Evolutionary conservation across 2,888 invertebrate species (phyloP), one percentile per base, ranked within the genome.

Genomic region (Nymphalis polychloros): DNA sequence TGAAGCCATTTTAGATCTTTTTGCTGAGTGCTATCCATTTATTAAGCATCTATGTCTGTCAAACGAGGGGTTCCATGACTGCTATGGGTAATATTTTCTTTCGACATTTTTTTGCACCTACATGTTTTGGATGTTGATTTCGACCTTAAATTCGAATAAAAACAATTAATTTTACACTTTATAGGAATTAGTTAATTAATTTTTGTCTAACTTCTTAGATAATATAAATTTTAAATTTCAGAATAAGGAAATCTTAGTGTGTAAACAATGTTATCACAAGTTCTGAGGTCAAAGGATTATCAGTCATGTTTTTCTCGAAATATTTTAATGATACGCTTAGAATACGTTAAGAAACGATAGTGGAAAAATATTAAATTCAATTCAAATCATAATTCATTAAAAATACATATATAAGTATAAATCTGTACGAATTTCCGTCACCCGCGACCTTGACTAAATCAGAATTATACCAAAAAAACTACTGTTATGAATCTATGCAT

Each of bases 21-120:
- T 60, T 72, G 76, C 83, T 88, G 89, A 69, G 87, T 87, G 78
- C 87, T 84, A 83, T 90, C 90, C 89, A 90, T 89, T 81, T 87
- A 89, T 83, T 82, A 75, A 70, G 80, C 75, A 73, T 71, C 68
- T 79, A 77, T 79, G 77, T 78, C 81, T 85, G 86, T 86, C 82
- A 85, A 82, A 85, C 84, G 86, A 81, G 78, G 77, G 79, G 75
- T 75, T 74, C 64, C 73, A 71, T 73, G 76, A 79, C 80, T 81
- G 84, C 84, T 87, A 85, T 85, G 82, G 85, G 71, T 80, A 82
- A 84, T 86, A 87, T 89, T 79, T 79, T 85, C 79, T 78, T 77
- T 74, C 70, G 69, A 73, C 77, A 69, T 71, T 75, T 78, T 76
- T 78, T 79, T 79, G 77, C 77, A 81, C 80, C 90, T 89, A 89